phyloP scores from a whole-genome alignment of 1,140 invertebrate species.

The Spodoptera frugiperda region DNA sequence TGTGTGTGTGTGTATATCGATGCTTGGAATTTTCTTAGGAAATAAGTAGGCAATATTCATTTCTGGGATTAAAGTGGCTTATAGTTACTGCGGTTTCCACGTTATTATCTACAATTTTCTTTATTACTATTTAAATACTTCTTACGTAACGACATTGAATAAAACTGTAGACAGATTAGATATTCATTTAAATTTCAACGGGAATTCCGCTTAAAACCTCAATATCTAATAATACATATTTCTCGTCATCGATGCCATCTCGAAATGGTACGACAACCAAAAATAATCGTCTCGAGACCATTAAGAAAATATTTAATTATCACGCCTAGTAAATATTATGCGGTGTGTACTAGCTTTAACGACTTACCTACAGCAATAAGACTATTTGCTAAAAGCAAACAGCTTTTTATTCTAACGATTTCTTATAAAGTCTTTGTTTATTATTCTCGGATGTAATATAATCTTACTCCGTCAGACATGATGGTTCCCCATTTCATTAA shows the following conservation, averaged over 20 bases:
- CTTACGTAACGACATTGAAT: conserved; percentile 3
- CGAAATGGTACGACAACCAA: conserved; percentile 7
- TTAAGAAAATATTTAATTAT: conserved; percentile 14
- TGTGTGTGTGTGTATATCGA: neutral
- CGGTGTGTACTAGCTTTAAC: conserved; percentile 3
- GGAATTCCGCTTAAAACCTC: neutral
- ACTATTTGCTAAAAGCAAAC: neutral
- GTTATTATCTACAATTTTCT: conserved; percentile 23
- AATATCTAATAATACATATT: neutral
- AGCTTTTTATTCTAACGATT: conserved; percentile 5
- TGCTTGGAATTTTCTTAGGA: neutral
- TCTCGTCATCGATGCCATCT: conserved; percentile 20
- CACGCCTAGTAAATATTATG: conserved; percentile 11
- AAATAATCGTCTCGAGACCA: conserved; percentile 18
- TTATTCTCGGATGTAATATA: too few relatives aligned
- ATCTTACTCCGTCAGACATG: too few relatives aligned
- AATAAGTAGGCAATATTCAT: conserved; percentile 11
- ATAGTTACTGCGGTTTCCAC: conserved; percentile 14
- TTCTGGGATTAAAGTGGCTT: neutral
- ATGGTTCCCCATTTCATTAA: neutral
- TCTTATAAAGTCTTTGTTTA: too few relatives aligned
- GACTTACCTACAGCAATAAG: neutral
- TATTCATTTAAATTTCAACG: neutral
- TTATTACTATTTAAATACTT: conserved; percentile 3
- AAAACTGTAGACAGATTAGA: neutral